phyloP scores from a whole-genome alignment of 2,888 invertebrate species.

The Strigamia maritima region DNA sequence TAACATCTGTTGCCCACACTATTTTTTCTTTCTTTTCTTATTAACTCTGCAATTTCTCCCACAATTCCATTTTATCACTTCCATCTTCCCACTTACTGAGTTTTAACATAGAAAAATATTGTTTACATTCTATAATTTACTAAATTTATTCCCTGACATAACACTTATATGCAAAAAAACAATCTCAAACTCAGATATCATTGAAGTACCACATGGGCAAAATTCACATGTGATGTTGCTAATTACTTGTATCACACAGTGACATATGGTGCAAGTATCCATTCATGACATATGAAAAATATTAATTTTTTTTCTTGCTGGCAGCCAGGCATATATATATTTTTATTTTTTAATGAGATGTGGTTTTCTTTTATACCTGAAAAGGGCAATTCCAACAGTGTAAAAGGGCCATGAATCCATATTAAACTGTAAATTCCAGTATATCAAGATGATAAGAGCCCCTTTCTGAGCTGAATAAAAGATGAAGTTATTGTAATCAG shows the following conservation, averaged over 20 bases:
- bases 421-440: background rate
- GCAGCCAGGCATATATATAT: background rate
- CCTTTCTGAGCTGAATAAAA: background rate
- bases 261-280: background rate
- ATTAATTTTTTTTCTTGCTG: background rate
- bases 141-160: background rate
- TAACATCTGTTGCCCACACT: constrained; percentile 1
- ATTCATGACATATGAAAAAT: background rate
- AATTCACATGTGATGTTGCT: background rate
- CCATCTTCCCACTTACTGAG: background rate
- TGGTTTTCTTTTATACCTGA: too few relatives aligned
- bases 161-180: background rate
- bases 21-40: background rate
- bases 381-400: too few relatives aligned
- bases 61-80: background rate
- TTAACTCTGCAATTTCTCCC: background rate
- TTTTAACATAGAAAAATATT: background rate
- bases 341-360: background rate
- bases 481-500: background rate
- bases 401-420: background rate
- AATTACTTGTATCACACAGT: background rate
- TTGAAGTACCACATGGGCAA: background rate
- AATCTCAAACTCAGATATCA: background rate
- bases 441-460: background rate
- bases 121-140: background rate